Evolutionary conservation across 35 echinoderm and acorn worm genomes (phyloP), one percentile per base, ranked within the genome.

Genomic region (Chiridota heheva): DNA sequence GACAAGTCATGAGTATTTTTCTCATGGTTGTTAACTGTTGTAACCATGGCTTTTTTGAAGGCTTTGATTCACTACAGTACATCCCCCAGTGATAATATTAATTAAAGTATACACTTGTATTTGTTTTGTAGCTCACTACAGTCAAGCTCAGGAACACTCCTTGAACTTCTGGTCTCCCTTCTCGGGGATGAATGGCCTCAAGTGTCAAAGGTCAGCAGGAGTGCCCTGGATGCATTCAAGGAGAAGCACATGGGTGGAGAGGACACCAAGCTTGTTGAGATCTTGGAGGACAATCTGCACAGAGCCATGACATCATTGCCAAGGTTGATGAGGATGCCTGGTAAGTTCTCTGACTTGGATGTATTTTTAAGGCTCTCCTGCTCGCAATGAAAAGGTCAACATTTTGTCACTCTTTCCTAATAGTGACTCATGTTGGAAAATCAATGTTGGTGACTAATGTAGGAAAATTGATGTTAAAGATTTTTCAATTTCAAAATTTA

Each of bases 251-350:
- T 90, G 44, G 58, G 67, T 46, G 53, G 53, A 24, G 81, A 85
- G 34, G 64, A 67, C 26, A 48, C 42, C 20, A 69, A 75, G 48
- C 56, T 95, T 7, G 82, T 89, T 26, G 91, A 95, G 58, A 34
- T 95, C 29, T 58, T 95, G 17, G 91, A 95, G 73, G 91, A 95
- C 6, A 90, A 86, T 29, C 31, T 95, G 15, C 81, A 95, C 49
- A 43, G 6, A 26, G 48, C 87, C 33, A 84, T 95, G 84, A 95
- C 91, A 25, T 30, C 64, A 16, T 53, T 95, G 43, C 91, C 91
- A 28, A 78, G 91, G 47, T 64, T 90, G 6, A 88, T 95, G 71
- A 89, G 91, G 42, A 84, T 82, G 16, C 25, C 86, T 25, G 91
- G 91, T 95, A 29, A 79, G 74, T 36, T 42, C 30, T 36, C 16